Percentiles rank a stretch among this genome's conserved stretches.
Conservation (phyloP, 2,888 invertebrate species). For the Antheraea yamamai region DNA sequence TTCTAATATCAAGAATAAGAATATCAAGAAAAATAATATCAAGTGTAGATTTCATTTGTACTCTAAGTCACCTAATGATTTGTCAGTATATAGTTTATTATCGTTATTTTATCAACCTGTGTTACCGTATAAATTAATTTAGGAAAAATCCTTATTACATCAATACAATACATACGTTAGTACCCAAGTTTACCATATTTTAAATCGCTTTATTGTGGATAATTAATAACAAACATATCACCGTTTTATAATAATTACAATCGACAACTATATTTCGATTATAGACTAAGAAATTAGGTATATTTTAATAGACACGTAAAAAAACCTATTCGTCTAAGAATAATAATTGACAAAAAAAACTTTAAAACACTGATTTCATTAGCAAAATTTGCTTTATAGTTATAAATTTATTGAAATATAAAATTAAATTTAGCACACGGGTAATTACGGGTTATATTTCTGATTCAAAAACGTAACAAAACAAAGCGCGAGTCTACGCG, state of each 20-base stretch:
- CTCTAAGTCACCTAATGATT: too few species aligned
- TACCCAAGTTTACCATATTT: neutral
- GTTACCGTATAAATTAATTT: too few species aligned
- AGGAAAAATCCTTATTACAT: neutral
- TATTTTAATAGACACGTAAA: neutral
- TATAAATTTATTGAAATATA: neutral
- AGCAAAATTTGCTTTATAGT: neutral
- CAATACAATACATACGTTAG: neutral
- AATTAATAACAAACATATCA: neutral
- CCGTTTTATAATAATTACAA: neutral
- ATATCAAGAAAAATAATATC: too few species aligned
- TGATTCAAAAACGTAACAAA: constrained; percentile 2
- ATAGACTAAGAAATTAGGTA: neutral
- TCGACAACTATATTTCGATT: neutral
- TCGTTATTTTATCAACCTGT: too few species aligned
- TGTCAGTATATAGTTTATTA: too few species aligned
- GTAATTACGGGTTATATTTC: neutral
- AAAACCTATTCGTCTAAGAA: neutral
- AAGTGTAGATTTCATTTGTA: too few species aligned
- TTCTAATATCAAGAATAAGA: too few species aligned
- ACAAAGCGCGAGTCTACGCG: constrained; percentile 55
- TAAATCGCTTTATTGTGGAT: neutral
- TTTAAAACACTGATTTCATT: neutral
- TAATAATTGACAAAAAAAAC: neutral
- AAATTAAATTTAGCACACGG: neutral